Conservation (phyloP, 2,888 invertebrate genomes). For the Drosophila yooni region DNA sequence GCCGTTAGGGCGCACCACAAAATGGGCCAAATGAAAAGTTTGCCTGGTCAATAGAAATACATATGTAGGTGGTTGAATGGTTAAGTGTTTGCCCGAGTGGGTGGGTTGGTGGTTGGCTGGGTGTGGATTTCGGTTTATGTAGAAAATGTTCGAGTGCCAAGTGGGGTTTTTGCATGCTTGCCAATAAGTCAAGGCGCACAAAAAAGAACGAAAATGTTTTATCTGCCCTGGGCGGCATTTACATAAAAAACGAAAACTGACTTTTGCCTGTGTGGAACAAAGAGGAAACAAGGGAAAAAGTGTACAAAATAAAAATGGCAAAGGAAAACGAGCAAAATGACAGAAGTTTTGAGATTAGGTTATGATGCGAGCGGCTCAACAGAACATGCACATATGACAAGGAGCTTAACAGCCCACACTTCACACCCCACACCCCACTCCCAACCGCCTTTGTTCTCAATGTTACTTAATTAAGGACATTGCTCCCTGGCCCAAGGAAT, state of each 20-base stretch:
- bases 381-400: slow-evolving; percentile 65
- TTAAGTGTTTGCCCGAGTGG: slow-evolving; percentile 1
- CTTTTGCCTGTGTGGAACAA: slow-evolving; percentile 34
- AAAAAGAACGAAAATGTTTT: slow-evolving; percentile 57
- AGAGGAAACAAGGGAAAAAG: slow-evolving; percentile 21
- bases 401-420: slow-evolving; percentile 34
- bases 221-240: slow-evolving; percentile 67
- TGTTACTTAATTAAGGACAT: slow-evolving; percentile 74
- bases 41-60: slow-evolving; percentile 48
- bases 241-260: slow-evolving; percentile 62
- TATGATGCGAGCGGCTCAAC: slow-evolving; percentile 53
- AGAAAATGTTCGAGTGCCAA: slow-evolving; percentile 56
- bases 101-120: slow-evolving; percentile 1
- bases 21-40: slow-evolving; percentile 60
- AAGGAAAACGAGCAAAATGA: slow-evolving; percentile 35
- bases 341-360: slow-evolving; percentile 70
- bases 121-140: slow-evolving; percentile 2
- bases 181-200: slow-evolving; percentile 67
- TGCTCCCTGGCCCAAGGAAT: slow-evolving; percentile 68
- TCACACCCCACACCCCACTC: background rate
- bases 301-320: background rate
- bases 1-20: slow-evolving; percentile 53
- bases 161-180: slow-evolving; percentile 57
- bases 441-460: background rate
- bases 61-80: slow-evolving; percentile 7